Evolutionary conservation across 2,113 vertebrate genomes (phyloP).

Genomic region (Syrmaticus mikado): DNA sequence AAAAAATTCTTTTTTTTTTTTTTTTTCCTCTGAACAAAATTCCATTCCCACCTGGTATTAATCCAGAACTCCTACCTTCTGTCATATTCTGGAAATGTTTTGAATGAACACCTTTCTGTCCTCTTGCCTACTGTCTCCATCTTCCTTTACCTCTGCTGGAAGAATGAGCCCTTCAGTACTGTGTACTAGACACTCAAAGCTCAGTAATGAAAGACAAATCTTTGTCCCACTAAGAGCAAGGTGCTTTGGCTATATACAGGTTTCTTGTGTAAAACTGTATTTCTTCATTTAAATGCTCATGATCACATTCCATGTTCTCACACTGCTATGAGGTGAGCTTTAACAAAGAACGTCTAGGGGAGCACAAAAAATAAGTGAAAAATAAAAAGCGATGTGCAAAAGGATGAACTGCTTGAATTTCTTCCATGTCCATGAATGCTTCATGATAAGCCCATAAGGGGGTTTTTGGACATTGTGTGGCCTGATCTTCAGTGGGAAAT

Average conservation of each 20-base stretch:
- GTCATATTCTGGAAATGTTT: not conserved
- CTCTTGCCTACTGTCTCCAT: not conserved
- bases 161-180: not conserved
- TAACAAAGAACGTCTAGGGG: not conserved
- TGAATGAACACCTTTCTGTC: not conserved
- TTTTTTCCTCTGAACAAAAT: not conserved
- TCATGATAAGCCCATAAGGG: not conserved
- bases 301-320: not conserved
- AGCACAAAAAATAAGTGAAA: not conserved
- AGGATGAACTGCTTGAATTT: not conserved
- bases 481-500: not conserved
- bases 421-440: not conserved
- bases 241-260: not conserved
- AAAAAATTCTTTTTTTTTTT: not conserved
- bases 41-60: not conserved
- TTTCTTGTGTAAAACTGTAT: not conserved
- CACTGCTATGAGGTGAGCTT: not conserved
- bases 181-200: not conserved
- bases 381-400: not conserved
- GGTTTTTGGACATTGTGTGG: not conserved
- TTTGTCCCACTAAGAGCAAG: not conserved
- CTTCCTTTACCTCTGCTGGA: rapidly evolving
- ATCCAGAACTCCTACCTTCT: not conserved
- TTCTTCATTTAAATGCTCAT: not conserved
- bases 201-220: not conserved